These are phyloP conservation scores for Nycticorax nycticorax DNA, from an alignment of 2,113 vertebrate species.

Conservation along the genomic window DNA sequence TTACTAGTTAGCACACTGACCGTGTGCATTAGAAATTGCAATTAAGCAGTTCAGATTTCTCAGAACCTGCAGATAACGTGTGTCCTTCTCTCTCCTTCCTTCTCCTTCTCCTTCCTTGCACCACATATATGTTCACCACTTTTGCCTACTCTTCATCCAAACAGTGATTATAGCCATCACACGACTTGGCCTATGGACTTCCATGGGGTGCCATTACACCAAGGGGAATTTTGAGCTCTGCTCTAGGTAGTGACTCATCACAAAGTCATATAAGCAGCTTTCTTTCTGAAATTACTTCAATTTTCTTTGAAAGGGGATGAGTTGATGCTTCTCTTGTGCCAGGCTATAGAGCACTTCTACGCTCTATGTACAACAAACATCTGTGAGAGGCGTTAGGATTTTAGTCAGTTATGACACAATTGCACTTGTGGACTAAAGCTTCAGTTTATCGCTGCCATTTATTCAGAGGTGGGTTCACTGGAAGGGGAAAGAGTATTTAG, in stretches of 20 bases:
- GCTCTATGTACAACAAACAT: background rate
- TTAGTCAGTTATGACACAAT: background rate
- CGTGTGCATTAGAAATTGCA: accelerated
- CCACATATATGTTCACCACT: accelerated
- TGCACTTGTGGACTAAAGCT: background rate
- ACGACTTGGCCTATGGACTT: background rate
- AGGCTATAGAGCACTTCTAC: background rate
- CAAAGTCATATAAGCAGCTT: background rate
- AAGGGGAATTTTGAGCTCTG: background rate
- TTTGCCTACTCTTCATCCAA: background rate
- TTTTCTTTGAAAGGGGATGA: background rate
- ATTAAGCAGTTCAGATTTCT: background rate
- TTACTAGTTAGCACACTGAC: background rate
- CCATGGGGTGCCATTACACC: background rate
- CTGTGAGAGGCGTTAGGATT: background rate
- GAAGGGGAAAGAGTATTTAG: background rate
- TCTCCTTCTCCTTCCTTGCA: background rate
- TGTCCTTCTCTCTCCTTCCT: background rate
- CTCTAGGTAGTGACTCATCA: background rate
- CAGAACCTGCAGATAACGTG: background rate
- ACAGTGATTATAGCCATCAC: background rate
- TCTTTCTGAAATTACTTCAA: background rate
- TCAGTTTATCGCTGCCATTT: background rate
- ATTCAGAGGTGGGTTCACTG: background rate
- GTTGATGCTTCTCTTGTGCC: background rate